Base-by-base conservation (phyloP, 2,888 invertebrate species). In the Dicranocentrus wangi region DNA sequence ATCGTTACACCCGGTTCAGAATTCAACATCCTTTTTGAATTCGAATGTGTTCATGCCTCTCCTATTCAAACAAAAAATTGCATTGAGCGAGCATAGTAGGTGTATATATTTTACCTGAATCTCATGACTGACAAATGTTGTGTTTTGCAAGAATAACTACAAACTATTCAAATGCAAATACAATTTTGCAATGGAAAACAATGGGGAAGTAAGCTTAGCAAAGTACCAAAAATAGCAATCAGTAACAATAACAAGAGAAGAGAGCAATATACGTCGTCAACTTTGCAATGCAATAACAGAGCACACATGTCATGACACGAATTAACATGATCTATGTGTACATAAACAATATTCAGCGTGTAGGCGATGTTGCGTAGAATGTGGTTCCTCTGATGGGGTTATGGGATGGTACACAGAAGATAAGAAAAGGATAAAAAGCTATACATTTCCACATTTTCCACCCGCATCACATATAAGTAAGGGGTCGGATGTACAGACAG, bases 141-240 rank as follows among this genome's bases (percentile, higher is more conserved):
- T 61, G 13, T 61, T 61, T 61, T 61, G 61, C 28, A 61, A 61
- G 17, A 61, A 61, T 61, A 21, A n/a, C 27, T n/a, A 15, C 60
- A 60, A 7, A 60, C n/a, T n/a, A n/a, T n/a, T n/a, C n/a, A n/a
- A n/a, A n/a, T n/a, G n/a, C n/a, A 21, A 23, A 60, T 10, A n/a
- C 3, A 10, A 47, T 47, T 47, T 10, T 47, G 47, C 47, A 61
- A 32, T 61, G 61, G 17, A 42, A 65, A 21, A 42, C 19, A 65
- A 42, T 8, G 42, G 63, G 63, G 42, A 65, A 42, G 39, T 65
- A 15, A 42, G 5, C 15, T 42, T 13, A 13, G 42, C 63, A 65
- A 65, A 65, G 42, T 13, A 13, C 63, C 63, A 65, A 65, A 65
- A 65, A 65, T 42, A 65, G 42, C 63, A 42, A 27, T 27, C 3